phyloP scores from a whole-genome alignment of 2,888 invertebrate species.

The Rotaria macrura region DNA sequence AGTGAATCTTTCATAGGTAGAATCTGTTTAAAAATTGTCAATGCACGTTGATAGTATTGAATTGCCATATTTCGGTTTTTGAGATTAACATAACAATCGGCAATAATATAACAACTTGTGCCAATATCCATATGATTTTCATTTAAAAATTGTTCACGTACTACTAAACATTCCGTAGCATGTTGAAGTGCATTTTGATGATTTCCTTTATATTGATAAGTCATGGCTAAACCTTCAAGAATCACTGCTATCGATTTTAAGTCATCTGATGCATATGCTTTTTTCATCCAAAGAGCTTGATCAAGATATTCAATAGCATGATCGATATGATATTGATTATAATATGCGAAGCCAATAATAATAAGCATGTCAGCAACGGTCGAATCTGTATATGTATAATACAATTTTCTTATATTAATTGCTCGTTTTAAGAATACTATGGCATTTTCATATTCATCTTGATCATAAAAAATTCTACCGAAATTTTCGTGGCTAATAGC shows the following conservation, averaged over 20 bases:
- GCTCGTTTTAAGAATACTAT: no score
- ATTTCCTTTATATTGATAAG: background rate
- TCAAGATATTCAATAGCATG: background rate
- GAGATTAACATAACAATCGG: background rate
- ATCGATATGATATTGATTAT: background rate
- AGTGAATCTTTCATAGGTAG: background rate
- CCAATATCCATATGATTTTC: background rate
- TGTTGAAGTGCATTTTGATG: background rate
- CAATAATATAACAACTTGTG: background rate
- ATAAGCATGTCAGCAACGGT: background rate
- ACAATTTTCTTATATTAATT: no score
- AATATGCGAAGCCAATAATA: background rate
- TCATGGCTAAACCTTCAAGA: background rate
- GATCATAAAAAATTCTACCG: background rate
- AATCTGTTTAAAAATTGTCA: background rate
- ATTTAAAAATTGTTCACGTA: background rate
- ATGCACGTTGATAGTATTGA: background rate
- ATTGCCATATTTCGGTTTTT: background rate
- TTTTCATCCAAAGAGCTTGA: background rate
- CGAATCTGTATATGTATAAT: background rate
- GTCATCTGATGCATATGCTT: background rate
- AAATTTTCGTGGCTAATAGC: background rate
- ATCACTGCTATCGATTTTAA: background rate
- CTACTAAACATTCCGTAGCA: background rate
- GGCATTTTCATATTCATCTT: background rate